phyloP scores from a whole-genome alignment of 1,140 invertebrate species.

The Augochlora pura region DNA sequence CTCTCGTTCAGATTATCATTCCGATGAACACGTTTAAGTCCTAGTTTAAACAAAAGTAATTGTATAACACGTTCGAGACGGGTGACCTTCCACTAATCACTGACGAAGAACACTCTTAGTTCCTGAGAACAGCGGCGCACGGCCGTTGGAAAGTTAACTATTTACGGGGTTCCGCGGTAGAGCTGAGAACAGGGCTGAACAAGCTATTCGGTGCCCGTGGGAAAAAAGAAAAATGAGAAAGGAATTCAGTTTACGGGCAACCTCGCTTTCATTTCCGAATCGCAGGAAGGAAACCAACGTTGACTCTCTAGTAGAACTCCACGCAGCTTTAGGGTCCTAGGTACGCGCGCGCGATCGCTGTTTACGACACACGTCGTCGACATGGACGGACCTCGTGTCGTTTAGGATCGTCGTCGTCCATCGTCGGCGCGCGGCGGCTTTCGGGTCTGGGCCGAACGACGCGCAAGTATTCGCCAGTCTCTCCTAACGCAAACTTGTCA shows the following conservation, averaged over 20 bases:
- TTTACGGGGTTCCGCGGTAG: constrained; percentile 21
- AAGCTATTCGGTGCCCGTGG: background rate
- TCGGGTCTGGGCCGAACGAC: constrained; percentile 12
- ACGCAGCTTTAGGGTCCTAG: background rate
- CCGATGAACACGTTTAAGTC: constrained; percentile 32
- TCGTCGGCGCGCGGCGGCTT: no score
- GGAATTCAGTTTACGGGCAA: background rate
- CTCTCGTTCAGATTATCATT: constrained; percentile 41
- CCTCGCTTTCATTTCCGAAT: constrained; percentile 6
- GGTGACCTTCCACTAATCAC: constrained; percentile 32
- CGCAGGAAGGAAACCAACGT: background rate
- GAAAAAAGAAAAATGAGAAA: background rate
- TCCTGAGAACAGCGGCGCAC: constrained; percentile 46
- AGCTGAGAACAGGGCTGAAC: no score
- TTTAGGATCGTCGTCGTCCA: no score
- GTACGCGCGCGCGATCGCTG: constrained; percentile 47
- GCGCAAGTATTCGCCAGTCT: constrained; percentile 47
- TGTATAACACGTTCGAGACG: constrained; percentile 38
- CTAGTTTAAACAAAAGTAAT: constrained; percentile 38
- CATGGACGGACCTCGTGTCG: constrained; percentile 25
- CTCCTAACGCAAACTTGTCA: constrained; percentile 60
- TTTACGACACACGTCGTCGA: background rate
- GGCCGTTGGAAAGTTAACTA: constrained; percentile 42
- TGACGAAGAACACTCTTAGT: constrained; percentile 35
- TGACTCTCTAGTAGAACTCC: background rate